These are phyloP conservation scores for Fragum fragum DNA, from an alignment of 2,888 invertebrate genomes.

Conservation along the genomic window DNA sequence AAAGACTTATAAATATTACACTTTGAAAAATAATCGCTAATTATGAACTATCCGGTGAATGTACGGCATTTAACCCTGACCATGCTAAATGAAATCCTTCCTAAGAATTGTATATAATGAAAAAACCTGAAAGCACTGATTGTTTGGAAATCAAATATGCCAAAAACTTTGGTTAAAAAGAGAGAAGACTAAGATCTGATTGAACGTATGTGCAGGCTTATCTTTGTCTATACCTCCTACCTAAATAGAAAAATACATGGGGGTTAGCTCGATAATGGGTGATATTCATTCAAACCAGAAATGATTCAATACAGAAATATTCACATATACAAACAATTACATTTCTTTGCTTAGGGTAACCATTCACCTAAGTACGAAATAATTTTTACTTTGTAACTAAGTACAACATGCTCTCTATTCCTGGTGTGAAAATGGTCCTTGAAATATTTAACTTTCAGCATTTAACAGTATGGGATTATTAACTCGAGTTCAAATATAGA, in stretches of 20 bases:
- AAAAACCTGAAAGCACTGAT: too few species aligned
- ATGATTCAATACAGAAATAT: neutral
- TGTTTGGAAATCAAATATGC: too few species aligned
- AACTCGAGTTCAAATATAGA: neutral
- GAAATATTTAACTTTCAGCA: neutral
- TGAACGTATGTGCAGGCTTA: too few species aligned
- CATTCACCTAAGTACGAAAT: neutral
- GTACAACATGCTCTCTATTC: neutral
- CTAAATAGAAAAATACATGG: too few species aligned
- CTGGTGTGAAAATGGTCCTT: neutral
- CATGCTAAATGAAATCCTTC: too few species aligned
- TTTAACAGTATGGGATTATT: slow-evolving; percentile 1
- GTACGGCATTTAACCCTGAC: too few species aligned
- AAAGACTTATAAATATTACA: neutral
- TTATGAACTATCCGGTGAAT: neutral
- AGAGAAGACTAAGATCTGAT: too few species aligned
- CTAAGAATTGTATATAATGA: too few species aligned
- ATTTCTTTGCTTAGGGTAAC: neutral
- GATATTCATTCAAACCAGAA: slow-evolving; percentile 2
- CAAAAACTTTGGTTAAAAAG: too few species aligned
- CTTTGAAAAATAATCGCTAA: neutral
- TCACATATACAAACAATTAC: too few species aligned
- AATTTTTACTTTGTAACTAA: neutral
- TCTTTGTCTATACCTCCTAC: too few species aligned
- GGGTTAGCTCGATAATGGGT: too few species aligned